These are phyloP conservation scores for Ophioderma brevispina DNA, from an alignment of 35 echinoderm and acorn worm species.

Conservation along the genomic window DNA sequence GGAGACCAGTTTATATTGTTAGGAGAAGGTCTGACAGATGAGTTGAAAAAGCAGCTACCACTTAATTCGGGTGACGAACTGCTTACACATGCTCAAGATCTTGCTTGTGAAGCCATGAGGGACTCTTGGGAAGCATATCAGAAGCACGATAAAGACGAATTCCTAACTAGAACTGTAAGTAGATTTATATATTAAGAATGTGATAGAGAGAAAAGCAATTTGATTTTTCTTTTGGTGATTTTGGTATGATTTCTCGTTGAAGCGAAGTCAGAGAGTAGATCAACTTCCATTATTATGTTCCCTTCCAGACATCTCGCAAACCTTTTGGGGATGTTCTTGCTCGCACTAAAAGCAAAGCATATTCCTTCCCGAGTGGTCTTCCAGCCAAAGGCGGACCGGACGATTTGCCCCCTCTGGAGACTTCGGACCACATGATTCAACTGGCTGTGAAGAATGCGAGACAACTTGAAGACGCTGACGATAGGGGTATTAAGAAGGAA, in stretches of 20 bases:
- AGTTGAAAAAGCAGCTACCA: slow-evolving; percentile 44
- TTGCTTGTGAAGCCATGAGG: slow-evolving; percentile 55
- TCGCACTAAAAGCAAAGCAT: not conserved
- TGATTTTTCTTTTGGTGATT: not conserved
- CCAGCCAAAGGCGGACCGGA: not conserved
- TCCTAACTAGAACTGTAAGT: slow-evolving; percentile 76
- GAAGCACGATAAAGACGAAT: slow-evolving; percentile 65
- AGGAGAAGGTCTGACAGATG: slow-evolving; percentile 51
- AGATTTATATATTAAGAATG: too few relatives aligned
- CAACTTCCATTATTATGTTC: not conserved
- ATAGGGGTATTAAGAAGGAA: not conserved
- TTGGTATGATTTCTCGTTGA: not conserved
- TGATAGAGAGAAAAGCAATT: too few relatives aligned
- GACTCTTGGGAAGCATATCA: slow-evolving; percentile 55
- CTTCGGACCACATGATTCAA: not conserved
- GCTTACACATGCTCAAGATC: slow-evolving; percentile 63
- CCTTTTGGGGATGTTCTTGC: not conserved
- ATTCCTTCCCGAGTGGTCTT: not conserved
- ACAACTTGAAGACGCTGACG: not conserved
- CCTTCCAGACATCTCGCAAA: slow-evolving; percentile 30
- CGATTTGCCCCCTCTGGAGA: not conserved
- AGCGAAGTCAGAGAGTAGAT: too few relatives aligned
- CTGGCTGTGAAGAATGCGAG: slow-evolving; percentile 43
- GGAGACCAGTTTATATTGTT: slow-evolving; percentile 37
- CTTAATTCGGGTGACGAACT: slow-evolving; percentile 54